Conservation (phyloP, 2,888 invertebrate species). For the Elmis aenea region DNA sequence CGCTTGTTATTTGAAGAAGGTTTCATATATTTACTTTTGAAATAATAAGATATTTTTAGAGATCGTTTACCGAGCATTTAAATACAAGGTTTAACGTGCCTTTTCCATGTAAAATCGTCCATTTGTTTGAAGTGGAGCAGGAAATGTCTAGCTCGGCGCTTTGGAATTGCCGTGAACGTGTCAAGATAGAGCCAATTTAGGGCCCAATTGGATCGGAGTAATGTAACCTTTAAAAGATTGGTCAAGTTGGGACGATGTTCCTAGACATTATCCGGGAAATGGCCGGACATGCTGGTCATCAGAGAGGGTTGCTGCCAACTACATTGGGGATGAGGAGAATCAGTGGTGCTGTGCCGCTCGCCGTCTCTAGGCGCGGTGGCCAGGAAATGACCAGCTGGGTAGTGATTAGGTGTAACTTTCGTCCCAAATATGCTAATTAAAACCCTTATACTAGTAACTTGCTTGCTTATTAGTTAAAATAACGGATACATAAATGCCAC, state of each 20-base stretch:
- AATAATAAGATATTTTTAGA: no score
- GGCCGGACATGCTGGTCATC: conserved; percentile 31
- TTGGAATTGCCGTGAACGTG: conserved; percentile 43
- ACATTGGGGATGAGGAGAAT: conserved; percentile 7
- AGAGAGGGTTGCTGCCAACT: conserved; percentile 22
- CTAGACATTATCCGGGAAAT: conserved; percentile 39
- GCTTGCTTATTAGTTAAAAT: no score
- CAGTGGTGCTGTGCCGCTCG: conserved; percentile 11
- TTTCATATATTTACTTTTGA: no score
- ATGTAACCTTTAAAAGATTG: conserved; percentile 47
- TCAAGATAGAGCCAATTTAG: conserved; percentile 49
- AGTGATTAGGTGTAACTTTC: conserved; percentile 30
- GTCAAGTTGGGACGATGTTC: conserved; percentile 43
- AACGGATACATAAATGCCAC: no score
- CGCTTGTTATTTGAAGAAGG: no score
- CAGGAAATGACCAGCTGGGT: conserved; percentile 25
- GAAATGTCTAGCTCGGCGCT: conserved; percentile 25
- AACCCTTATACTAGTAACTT: no score
- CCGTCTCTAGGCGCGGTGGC: conserved; percentile 14
- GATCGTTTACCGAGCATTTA: no score
- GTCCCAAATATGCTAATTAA: conserved; percentile 32
- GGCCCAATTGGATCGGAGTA: conserved; percentile 47
- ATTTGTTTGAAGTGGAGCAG: conserved; percentile 26
- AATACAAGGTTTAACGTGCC: conserved; percentile 4
- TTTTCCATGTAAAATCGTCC: conserved; percentile 9